A percentile compares a stretch with the other conserved stretches of the same genome.
phyloP scores from a whole-genome alignment of 2,888 invertebrate species.

The Agonopterix subpropinquella region DNA sequence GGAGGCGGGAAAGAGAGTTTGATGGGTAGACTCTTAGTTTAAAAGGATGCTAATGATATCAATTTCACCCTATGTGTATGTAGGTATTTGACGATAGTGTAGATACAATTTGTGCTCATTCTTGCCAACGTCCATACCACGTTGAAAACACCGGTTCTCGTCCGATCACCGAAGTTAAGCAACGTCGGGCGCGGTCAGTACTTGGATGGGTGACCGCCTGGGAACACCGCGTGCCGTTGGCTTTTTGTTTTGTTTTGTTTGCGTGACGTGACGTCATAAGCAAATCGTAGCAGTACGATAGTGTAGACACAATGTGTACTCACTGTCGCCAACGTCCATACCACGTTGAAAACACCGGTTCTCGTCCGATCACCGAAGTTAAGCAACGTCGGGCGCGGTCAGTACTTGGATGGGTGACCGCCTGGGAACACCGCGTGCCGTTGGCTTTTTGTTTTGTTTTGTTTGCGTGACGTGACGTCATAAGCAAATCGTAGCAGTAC shows the following conservation, averaged over 20 bases:
- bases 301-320: too few relatives aligned
- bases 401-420: constrained; percentile 71
- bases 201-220: constrained; percentile 70
- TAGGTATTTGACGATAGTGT: too few relatives aligned
- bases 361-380: constrained; percentile 72
- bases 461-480: too few relatives aligned
- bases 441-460: constrained; percentile 36
- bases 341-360: constrained; percentile 66
- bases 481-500: too few relatives aligned
- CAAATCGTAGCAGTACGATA: too few relatives aligned
- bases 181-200: constrained; percentile 68
- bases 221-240: too few relatives aligned
- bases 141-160: constrained; percentile 68
- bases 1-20: too few relatives aligned
- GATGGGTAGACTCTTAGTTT: too few relatives aligned
- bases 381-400: constrained; percentile 68
- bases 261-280: too few relatives aligned
- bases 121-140: constrained; percentile 53
- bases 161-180: constrained; percentile 72
- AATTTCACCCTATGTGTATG: too few relatives aligned
- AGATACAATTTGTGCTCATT: background rate
- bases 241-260: constrained; percentile 13
- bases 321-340: constrained; percentile 46
- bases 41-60: too few relatives aligned
- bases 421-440: constrained; percentile 61